Percentiles rank a stretch among this genome's conserved stretches.
Evolutionary conservation across 2,888 invertebrate species (phyloP).

Genomic region (Drosophila anceps): DNA sequence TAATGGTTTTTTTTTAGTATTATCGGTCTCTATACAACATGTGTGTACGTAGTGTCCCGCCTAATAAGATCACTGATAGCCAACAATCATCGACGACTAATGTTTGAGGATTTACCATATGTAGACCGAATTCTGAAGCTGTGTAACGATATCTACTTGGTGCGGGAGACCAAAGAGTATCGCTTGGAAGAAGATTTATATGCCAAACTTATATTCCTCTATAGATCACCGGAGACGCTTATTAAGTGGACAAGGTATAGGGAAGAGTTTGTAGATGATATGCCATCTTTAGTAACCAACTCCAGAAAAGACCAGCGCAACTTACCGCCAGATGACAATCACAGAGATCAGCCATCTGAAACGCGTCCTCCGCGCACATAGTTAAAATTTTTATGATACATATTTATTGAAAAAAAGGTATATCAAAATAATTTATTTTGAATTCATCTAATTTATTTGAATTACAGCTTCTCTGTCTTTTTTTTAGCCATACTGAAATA

Average conservation of each 20-base stretch:
- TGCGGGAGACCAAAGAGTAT: slow-evolving; percentile 96
- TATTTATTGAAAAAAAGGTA: too few relatives aligned
- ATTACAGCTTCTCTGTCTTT: too few relatives aligned
- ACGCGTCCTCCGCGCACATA: background rate
- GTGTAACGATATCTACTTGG: slow-evolving; percentile 92
- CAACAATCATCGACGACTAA: slow-evolving; percentile 94
- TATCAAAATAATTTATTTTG: background rate
- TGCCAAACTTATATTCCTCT: slow-evolving; percentile 98
- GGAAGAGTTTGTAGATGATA: slow-evolving; percentile 63
- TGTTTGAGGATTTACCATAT: slow-evolving; percentile 94
- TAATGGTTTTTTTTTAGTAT: slow-evolving; percentile 88
- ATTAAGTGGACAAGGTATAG: slow-evolving; percentile 89
- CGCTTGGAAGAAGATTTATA: slow-evolving; percentile 97
- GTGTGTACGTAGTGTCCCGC: slow-evolving; percentile 95
- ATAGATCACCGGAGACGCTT: slow-evolving; percentile 97
- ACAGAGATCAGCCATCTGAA: background rate
- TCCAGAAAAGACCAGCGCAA: background rate
- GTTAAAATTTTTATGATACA: background rate
- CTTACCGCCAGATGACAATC: background rate
- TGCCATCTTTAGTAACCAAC: slow-evolving; percentile 33
- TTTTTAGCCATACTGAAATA: too few relatives aligned
- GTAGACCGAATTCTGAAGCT: slow-evolving; percentile 92
- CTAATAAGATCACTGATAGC: slow-evolving; percentile 93
- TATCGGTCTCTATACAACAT: slow-evolving; percentile 96
- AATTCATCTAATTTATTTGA: too few relatives aligned